A percentile compares a stretch with the other conserved stretches of the same genome.
Conservation (phyloP, 2,888 invertebrate species). For the Hemistola chrysoprasaria region DNA sequence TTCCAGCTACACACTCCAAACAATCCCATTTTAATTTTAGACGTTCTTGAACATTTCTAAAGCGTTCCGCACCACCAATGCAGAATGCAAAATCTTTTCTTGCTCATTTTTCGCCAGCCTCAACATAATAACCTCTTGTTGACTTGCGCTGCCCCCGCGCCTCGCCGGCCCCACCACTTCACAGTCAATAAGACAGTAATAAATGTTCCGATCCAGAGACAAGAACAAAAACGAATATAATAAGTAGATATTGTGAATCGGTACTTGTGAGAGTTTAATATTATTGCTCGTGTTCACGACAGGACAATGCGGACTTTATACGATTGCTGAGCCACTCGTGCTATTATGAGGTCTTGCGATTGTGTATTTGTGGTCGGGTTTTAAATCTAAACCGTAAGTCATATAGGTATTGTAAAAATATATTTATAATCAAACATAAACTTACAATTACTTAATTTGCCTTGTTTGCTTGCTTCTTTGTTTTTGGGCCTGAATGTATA, state of each 20-base stretch:
- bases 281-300: slow-evolving; percentile 54
- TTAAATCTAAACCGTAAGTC: slow-evolving; percentile 11
- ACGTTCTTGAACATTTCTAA: slow-evolving; percentile 4
- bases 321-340: slow-evolving; percentile 43
- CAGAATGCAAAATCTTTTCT: slow-evolving; percentile 63
- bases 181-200: slow-evolving; percentile 80
- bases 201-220: slow-evolving; percentile 76
- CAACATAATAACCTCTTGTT: slow-evolving; percentile 80
- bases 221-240: slow-evolving; percentile 71
- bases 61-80: slow-evolving; percentile 45
- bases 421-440: too few relatives aligned
- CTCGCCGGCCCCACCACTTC: slow-evolving; percentile 62
- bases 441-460: too few relatives aligned
- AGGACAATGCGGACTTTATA: slow-evolving; percentile 44
- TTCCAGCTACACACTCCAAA: not conserved
- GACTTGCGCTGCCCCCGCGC: slow-evolving; percentile 61
- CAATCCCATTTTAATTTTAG: slow-evolving; percentile 35
- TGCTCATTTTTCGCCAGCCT: slow-evolving; percentile 72
- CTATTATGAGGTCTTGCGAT: slow-evolving; percentile 44
- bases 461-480: too few relatives aligned
- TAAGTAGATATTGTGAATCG: slow-evolving; percentile 75
- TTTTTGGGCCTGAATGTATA: too few relatives aligned
- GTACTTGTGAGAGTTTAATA: slow-evolving; percentile 65
- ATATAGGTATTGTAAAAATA: too few relatives aligned
- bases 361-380: slow-evolving; percentile 34